phyloP scores from a whole-genome alignment of 2,113 vertebrate species.

The Thinocorus orbignyianus region DNA sequence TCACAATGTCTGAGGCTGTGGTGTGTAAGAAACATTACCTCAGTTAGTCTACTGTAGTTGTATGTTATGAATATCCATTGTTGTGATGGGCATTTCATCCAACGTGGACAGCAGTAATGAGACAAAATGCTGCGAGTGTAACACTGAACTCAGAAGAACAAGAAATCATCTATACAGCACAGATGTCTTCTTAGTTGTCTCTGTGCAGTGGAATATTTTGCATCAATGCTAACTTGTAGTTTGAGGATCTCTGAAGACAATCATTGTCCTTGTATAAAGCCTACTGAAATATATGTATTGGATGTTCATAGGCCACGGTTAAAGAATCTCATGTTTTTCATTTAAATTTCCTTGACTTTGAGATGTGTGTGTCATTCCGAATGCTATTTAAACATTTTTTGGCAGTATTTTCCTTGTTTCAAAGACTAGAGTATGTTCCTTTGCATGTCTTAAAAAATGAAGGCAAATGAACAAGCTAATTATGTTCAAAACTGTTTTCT shows the following conservation, averaged over 20 bases:
- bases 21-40: neutral
- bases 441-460: neutral
- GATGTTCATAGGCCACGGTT: neutral
- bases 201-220: neutral
- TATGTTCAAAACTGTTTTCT: neutral
- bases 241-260: neutral
- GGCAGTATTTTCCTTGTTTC: neutral
- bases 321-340: neutral
- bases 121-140: neutral
- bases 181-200: neutral
- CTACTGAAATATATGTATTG: neutral
- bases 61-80: neutral
- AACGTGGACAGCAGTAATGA: neutral
- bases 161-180: neutral
- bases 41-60: neutral
- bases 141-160: neutral
- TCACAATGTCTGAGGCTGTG: neutral
- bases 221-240: neutral
- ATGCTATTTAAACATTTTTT: neutral
- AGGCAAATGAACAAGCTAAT: neutral
- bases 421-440: neutral
- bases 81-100: neutral
- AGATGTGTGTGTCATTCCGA: neutral
- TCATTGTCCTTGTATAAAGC: neutral
- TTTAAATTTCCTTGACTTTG: neutral